Evolutionary conservation across 2,888 invertebrate species (phyloP).

Genomic region (Nudaria mundana): DNA sequence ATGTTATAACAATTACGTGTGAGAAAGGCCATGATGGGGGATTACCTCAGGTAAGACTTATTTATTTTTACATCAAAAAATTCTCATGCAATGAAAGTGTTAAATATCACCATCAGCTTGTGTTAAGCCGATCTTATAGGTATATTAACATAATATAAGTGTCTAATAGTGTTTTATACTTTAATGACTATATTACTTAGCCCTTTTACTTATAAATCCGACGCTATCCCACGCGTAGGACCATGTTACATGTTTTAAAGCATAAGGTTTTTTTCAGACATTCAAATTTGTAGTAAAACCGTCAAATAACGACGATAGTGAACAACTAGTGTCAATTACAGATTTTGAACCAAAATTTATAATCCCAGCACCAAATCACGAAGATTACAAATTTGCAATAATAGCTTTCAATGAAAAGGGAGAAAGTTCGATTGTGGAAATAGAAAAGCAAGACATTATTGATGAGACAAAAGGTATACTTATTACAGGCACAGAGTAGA

Average conservation of each 20-base stretch:
- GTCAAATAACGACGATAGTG: constrained; percentile 34
- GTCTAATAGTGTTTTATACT: too few relatives aligned
- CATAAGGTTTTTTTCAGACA: too few relatives aligned
- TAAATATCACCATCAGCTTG: too few relatives aligned
- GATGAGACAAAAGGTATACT: constrained; percentile 46
- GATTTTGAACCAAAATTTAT: constrained; percentile 63
- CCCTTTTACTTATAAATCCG: too few relatives aligned
- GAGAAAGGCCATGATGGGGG: constrained; percentile 67
- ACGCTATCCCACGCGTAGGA: too few relatives aligned
- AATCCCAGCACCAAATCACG: constrained; percentile 55
- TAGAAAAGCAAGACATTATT: constrained; percentile 51
- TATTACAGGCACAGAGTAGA: too few relatives aligned
- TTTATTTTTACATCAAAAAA: too few relatives aligned
- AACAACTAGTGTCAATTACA: constrained; percentile 55
- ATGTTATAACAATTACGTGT: constrained; percentile 57
- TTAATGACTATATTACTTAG: too few relatives aligned
- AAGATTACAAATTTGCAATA: constrained; percentile 59
- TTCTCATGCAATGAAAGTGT: too few relatives aligned
- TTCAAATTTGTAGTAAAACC: constrained; percentile 60
- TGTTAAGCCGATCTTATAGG: too few relatives aligned
- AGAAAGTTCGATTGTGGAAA: constrained; percentile 58
- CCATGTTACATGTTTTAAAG: too few relatives aligned
- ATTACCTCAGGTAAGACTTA: constrained; percentile 52
- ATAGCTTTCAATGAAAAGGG: constrained; percentile 68
- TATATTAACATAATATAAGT: too few relatives aligned